Percentiles rank a stretch among this genome's conserved stretches.
Evolutionary conservation across 2,797 vertebrate genomes (phyloP).

Genomic region (Aselliscus stoliczkanus): DNA sequence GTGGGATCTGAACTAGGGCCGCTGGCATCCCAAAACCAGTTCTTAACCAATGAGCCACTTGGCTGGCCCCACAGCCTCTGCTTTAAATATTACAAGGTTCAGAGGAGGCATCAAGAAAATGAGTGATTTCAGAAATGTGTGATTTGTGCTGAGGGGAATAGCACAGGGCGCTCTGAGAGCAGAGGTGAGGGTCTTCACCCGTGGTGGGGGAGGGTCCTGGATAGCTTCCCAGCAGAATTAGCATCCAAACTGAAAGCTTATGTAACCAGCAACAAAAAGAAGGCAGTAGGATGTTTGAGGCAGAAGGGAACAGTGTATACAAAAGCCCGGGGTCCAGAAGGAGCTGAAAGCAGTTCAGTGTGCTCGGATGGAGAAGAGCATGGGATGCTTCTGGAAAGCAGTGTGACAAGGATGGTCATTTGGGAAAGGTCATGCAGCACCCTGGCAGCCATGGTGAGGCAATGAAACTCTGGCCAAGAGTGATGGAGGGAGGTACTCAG

Average conservation of each 20-base stretch:
- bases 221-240: not conserved
- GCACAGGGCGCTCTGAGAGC: not conserved
- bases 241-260: not conserved
- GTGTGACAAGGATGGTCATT: not conserved
- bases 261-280: not conserved
- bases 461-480: not conserved
- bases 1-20: no score
- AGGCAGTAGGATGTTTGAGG: not conserved
- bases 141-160: not conserved
- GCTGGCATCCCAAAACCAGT: no score
- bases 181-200: not conserved
- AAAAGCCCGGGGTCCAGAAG: not conserved
- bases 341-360: not conserved
- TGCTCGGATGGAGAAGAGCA: not conserved
- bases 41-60: no score
- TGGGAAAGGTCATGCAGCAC: not conserved
- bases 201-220: not conserved
- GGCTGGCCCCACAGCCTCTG: not conserved
- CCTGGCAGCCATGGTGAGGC: fast-evolving
- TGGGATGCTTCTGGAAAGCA: not conserved
- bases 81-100: not conserved
- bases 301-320: not conserved
- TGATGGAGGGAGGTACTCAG: not conserved
- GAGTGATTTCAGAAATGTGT: not conserved
- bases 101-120: not conserved